Evolutionary conservation across 2,888 invertebrate species (phyloP).

Genomic region (Tetranychus piercei): DNA sequence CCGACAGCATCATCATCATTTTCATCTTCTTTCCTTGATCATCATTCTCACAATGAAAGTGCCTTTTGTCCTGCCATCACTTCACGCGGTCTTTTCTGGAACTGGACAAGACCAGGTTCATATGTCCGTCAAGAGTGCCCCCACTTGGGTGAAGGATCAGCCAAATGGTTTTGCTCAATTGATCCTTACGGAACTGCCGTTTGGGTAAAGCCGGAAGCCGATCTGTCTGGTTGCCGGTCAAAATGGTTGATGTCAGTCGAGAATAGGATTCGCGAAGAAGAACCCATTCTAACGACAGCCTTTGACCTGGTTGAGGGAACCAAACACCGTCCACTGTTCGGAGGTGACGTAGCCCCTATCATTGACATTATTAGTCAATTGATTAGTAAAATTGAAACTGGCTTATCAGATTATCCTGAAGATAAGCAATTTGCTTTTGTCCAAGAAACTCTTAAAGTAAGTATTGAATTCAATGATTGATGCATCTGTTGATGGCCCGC

Average conservation of each 20-base stretch:
- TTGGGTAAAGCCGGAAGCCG: slow-evolving; percentile 15
- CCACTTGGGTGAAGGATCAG: slow-evolving; percentile 49
- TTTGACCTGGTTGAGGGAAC: slow-evolving; percentile 29
- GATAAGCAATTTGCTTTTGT: slow-evolving; percentile 25
- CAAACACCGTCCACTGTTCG: slow-evolving; percentile 26
- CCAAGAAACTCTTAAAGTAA: slow-evolving; percentile 29
- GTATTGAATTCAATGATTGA: background rate
- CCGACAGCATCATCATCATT: too few relatives aligned
- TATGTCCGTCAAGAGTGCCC: slow-evolving; percentile 67
- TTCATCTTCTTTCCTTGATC: background rate
- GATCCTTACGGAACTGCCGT: slow-evolving; percentile 8
- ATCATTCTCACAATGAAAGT: background rate
- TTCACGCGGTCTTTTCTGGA: slow-evolving; percentile 64
- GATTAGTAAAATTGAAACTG: slow-evolving; percentile 22
- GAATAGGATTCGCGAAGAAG: slow-evolving; percentile 16
- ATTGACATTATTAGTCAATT: slow-evolving; percentile 26
- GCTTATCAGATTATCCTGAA: slow-evolving; percentile 20
- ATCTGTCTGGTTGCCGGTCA: slow-evolving; percentile 20
- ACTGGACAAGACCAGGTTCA: slow-evolving; percentile 59
- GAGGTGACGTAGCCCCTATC: slow-evolving; percentile 27
- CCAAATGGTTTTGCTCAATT: slow-evolving; percentile 29
- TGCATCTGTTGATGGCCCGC: background rate
- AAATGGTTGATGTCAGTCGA: slow-evolving; percentile 20
- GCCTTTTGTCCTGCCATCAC: slow-evolving; percentile 45
- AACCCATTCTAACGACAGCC: slow-evolving; percentile 28